Conservation (phyloP, 2,797 vertebrate genomes). For the Acanthornis magna region DNA sequence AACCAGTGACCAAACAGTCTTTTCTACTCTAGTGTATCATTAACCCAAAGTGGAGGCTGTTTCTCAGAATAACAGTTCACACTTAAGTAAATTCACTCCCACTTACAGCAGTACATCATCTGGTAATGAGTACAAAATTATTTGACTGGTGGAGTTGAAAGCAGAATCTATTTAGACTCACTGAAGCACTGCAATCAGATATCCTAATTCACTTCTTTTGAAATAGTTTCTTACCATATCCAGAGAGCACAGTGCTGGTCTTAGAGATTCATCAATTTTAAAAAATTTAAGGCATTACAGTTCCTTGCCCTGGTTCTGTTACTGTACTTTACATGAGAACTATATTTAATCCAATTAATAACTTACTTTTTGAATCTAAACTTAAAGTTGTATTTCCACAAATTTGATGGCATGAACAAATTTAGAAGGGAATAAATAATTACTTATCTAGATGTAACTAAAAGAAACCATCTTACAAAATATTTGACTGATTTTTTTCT, state of each 20-base stretch:
- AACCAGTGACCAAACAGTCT: background rate
- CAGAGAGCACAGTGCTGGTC: background rate
- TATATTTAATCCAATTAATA: background rate
- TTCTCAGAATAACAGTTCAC: background rate
- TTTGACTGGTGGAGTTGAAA: background rate
- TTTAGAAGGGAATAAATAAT: background rate
- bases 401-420: background rate
- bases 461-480: background rate
- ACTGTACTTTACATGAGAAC: background rate
- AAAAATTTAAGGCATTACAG: background rate
- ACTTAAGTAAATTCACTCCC: background rate
- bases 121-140: background rate
- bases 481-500: background rate
- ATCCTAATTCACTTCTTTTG: background rate
- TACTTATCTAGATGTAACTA: background rate
- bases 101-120: background rate
- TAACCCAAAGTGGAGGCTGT: background rate
- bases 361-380: background rate
- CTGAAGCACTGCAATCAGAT: background rate
- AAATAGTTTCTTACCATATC: background rate
- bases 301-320: background rate
- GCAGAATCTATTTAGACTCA: background rate
- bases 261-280: background rate
- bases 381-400: background rate
- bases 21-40: background rate